Evolutionary conservation across 2,888 invertebrate genomes (phyloP).

Genomic region (Blera fallax): DNA sequence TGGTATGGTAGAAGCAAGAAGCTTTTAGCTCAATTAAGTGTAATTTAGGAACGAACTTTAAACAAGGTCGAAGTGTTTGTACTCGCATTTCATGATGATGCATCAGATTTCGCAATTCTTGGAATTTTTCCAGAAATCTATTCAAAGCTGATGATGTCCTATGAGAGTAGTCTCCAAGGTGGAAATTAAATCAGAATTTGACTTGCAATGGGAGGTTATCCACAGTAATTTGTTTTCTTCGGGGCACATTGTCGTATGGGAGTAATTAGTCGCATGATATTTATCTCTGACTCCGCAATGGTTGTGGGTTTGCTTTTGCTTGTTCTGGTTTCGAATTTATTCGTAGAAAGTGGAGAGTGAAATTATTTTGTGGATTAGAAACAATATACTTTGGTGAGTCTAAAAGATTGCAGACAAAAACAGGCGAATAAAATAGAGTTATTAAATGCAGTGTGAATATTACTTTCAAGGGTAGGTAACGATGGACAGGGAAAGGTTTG

Average conservation of each 20-base stretch:
- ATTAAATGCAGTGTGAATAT: too few species aligned
- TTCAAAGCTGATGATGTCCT: neutral
- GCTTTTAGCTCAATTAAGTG: slow-evolving; percentile 20
- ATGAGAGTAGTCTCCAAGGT: neutral
- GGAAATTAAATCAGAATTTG: neutral
- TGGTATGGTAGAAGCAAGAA: neutral
- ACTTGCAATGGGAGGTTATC: neutral
- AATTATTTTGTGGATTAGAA: too few species aligned
- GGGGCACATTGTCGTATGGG: neutral
- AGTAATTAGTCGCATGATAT: neutral
- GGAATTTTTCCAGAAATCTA: neutral
- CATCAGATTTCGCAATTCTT: neutral
- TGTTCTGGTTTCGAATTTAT: too few species aligned
- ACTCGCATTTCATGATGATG: neutral
- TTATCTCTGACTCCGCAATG: neutral
- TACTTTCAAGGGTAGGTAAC: too few species aligned
- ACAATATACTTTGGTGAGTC: too few species aligned
- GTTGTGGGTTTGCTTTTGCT: too few species aligned
- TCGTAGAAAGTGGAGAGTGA: too few species aligned
- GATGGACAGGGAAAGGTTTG: too few species aligned
- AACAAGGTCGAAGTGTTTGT: neutral
- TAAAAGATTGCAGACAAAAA: too few species aligned
- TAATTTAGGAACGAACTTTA: slow-evolving; percentile 7
- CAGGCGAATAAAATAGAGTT: too few species aligned
- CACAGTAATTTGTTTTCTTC: neutral